phyloP scores from a whole-genome alignment of 2,888 invertebrate genomes.

The Drosophila mettleri region DNA sequence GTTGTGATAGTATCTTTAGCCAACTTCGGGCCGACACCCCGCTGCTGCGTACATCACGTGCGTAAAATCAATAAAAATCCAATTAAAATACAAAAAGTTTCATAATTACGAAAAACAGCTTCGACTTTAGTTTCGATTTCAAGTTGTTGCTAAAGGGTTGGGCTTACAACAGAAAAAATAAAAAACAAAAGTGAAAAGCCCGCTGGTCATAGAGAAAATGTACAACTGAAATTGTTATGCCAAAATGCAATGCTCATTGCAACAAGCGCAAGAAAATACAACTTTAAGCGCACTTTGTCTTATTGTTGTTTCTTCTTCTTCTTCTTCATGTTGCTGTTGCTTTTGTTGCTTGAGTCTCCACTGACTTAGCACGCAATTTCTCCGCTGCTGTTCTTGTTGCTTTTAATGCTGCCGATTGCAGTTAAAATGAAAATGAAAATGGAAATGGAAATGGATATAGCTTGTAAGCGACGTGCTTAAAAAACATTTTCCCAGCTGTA shows the following conservation, averaged over 20 bases:
- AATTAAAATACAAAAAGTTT: conserved; percentile 77
- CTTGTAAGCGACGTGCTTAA: conserved; percentile 72
- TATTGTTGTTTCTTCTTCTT: conserved; percentile 7
- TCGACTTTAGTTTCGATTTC: conserved; percentile 12
- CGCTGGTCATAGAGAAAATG: conserved; percentile 61
- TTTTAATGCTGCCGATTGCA: conserved; percentile 71
- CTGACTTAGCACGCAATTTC: conserved; percentile 67
- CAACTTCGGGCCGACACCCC: neutral
- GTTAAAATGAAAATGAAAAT: conserved; percentile 66
- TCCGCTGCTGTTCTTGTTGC: conserved; percentile 21
- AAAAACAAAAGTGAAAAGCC: conserved; percentile 57
- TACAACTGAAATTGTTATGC: conserved; percentile 50
- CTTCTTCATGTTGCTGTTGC: conserved; percentile 4
- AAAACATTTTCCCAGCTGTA: conserved; percentile 48
- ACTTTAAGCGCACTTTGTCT: conserved; percentile 56
- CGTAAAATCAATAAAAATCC: conserved; percentile 77
- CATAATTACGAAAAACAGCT: conserved; percentile 64
- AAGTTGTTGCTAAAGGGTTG: conserved; percentile 5
- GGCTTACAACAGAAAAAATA: neutral
- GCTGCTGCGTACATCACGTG: conserved; percentile 62
- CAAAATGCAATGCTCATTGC: conserved; percentile 63
- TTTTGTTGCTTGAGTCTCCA: conserved; percentile 29
- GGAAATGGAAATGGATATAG: conserved; percentile 62
- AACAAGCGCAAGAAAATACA: conserved; percentile 43
- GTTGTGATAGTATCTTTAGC: conserved; percentile 25